Evolutionary conservation across 2,888 invertebrate genomes (phyloP), one percentile per base, ranked within the genome.

Genomic region (Sarcophaga carnaria): DNA sequence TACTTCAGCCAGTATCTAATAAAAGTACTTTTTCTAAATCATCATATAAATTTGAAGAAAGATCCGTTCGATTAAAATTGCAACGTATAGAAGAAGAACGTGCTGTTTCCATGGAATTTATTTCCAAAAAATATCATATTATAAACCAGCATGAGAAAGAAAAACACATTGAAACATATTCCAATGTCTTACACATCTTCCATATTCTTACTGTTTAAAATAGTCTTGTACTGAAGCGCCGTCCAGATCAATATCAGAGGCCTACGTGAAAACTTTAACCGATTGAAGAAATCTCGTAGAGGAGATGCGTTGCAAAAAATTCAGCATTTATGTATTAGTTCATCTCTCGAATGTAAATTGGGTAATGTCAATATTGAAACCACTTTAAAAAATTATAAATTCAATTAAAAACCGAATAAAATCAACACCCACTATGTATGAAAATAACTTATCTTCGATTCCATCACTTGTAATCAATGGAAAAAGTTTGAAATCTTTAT

Each of bases 371-470:
- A 27, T 27, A 27, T 27, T 27, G 6, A 27, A 27, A 27, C 27
- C 4, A 27, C 27, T 27, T 27, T 4, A 78, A 78, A 78, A 78
- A 25, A 78, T 47, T n/a, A 4, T 78, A 62, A 67, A 62, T 45
- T 69, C 69, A n/a, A 62, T 78, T 47, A 70, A 69, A 78, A 20
- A 45, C 11, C 20, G 78, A 17, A 78, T 78, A 11, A 78, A 67
- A 60, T 12, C 10, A 14, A 60, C 69, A 14, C 78, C 62, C 25
- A 2, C 37, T 37, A 17, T 76, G 3, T n/a, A 79, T 70, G 70
- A 69, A 69, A 72, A 66, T 10, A 22, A 72, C 22, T 70, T 79
- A 70, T n/a, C 37, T 63, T 63, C 72, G 72, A 54, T 80, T 66
- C 72, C 63, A 1, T 4, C 22, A 2, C 66, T 80, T 59, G 72